Base-by-base conservation (phyloP, 2,888 invertebrate genomes). In the Ferrisia virgata region DNA sequence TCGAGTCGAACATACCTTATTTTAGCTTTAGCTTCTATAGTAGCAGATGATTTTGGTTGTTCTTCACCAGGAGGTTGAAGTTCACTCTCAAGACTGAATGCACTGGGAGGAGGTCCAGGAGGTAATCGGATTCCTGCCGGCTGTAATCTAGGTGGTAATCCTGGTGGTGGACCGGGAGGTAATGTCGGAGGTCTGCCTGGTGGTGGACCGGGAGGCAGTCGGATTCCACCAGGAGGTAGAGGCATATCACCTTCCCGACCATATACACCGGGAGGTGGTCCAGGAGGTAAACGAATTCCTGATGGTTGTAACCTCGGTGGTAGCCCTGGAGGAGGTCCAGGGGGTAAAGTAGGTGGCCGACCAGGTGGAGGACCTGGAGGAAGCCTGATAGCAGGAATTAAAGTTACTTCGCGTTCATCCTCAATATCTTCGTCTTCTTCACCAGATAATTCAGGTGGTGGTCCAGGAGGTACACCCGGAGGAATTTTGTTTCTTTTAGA, bases 1-100 rank as follows among this genome's bases (percentile, higher is more conserved):
- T 28, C 11, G 22, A 80, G 22, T 18, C 0, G 39, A 18, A 39
- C 1, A 33, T 79, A 88, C 88, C 88, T 92, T 86, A 99, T 97
- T 90, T 98, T 98, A 0, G 99, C 98, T 88, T 98, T 98, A 0
- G 98, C 99, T 87, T 96, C 95, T 86, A 98, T 98, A 0, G 96
- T 98, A 22, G 95, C 94, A 6, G 87, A 87, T 79, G 87, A 86
- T 76, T 85, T 84, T 15, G 89, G 89, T 53, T 93, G 92, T 88
- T 92, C 90, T 80, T 87, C 88, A 2, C 81, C 76, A 15, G 47
- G 28, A 39, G 40, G 47, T 15, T 31, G n/a, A 47, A 89, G 93
- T 0, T 91, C 91, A 85, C 93, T 93, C 87, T 92, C 92, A 85
- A 94, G 92, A 86, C 93, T 92, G 87, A 95, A 64, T 4, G 28